Base-by-base conservation (phyloP, 2,888 invertebrate species). In the Troides oblongomaculatus region DNA sequence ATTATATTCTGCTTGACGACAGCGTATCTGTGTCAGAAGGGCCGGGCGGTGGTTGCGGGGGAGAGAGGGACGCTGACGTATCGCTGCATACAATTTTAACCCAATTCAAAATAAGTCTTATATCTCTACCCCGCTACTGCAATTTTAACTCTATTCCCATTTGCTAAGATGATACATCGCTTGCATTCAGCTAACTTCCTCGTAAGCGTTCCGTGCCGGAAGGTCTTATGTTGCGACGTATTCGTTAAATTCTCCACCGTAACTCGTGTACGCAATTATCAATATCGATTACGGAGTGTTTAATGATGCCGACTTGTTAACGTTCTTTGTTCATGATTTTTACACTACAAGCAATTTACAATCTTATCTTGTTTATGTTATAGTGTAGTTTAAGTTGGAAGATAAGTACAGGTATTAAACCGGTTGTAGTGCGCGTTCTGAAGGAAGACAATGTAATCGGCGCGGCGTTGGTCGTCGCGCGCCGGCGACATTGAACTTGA, bases 11-110 rank as follows among this genome's bases (percentile, higher is more conserved):
- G 86, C 88, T 76, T 84, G 81, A 83, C 86, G 76, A 89, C 89
- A 83, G 76, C 73, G 73, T 78, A 85, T 80, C 81, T 88, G 80
- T 86, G 87, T 86, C 86, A 86, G 77, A 86, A 86, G 87, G 87
- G 88, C 80, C 79, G 79, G 84, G 84, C 83, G 82, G 77, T 78
- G 21, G 21, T n/a, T 14, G 88, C 80, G 79, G 79, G 84, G 84
- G 84, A 82, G 82, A 76, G 79, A 73, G 30, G 30, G 30, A 3
- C 30, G 73, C 74, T 87, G 87, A 88, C 87, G 86, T 86, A 86
- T 85, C 75, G 77, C 70, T 88, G 88, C 88, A 88, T 85, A 83
- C 81, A 81, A 81, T 79, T 77, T 74, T 78, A 70, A 71, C 72
- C 72, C 70, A 70, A 76, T 75, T 78, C 73, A 61, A 68, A 76